Evolutionary conservation across 2,797 vertebrate species (phyloP).

Genomic region (Vireo griseus): DNA sequence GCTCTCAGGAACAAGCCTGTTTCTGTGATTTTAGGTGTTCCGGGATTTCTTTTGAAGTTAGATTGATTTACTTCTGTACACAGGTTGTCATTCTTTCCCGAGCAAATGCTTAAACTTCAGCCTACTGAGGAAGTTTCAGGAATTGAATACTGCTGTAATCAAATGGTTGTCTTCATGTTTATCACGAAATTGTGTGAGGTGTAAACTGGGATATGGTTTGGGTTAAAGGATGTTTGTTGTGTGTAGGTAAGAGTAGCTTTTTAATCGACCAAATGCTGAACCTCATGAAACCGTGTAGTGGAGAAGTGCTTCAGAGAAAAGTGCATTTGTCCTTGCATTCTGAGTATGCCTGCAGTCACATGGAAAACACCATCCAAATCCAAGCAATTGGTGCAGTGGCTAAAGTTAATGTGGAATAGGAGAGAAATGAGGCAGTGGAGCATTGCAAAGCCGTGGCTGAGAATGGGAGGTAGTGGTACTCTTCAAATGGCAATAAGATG

Average conservation of each 20-base stretch:
- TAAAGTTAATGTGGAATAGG: not conserved
- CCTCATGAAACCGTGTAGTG: fast-evolving
- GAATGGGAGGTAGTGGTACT: not conserved
- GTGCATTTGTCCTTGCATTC: fast-evolving
- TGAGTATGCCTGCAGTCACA: fast-evolving
- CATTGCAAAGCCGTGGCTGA: fast-evolving
- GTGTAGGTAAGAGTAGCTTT: not conserved
- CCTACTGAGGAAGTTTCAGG: not conserved
- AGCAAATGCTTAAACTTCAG: not conserved
- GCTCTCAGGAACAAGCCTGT: not conserved
- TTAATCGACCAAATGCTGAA: not conserved
- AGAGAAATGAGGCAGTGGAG: not conserved
- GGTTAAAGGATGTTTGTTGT: not conserved
- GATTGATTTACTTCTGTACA: too few species aligned
- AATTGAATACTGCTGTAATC: not conserved
- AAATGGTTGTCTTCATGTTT: fast-evolving
- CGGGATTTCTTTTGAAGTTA: not conserved
- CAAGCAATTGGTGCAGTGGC: not conserved
- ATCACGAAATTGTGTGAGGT: fast-evolving
- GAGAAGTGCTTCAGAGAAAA: not conserved
- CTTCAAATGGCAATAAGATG: not conserved
- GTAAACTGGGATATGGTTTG: not conserved
- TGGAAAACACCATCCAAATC: not conserved
- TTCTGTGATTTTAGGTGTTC: not conserved
- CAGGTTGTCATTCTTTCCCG: too few species aligned